phyloP scores from a whole-genome alignment of 2,888 invertebrate species.

The Reticulitermes lucifugus region DNA sequence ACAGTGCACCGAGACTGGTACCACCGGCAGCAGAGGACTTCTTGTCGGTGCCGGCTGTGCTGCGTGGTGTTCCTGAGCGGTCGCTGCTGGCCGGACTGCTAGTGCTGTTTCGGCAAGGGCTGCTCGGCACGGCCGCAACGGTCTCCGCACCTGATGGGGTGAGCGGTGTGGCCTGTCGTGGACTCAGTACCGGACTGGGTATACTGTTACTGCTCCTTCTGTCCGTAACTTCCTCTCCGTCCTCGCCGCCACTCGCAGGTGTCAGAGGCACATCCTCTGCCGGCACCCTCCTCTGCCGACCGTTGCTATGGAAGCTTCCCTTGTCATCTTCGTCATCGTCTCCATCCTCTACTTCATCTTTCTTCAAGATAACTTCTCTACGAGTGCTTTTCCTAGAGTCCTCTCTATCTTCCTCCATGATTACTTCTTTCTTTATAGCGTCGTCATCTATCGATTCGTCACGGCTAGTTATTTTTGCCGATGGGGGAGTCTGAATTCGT shows the following conservation, averaged over 20 bases:
- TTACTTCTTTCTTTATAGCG: conserved; percentile 70
- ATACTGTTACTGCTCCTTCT: conserved; percentile 53
- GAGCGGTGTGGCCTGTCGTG: conserved; percentile 60
- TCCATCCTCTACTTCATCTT: conserved; percentile 68
- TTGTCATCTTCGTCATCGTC: conserved; percentile 64
- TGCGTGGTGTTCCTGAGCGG: conserved; percentile 80
- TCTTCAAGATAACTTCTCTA: conserved; percentile 72
- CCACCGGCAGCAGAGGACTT: conserved; percentile 62
- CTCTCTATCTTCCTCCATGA: conserved; percentile 58
- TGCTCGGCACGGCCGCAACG: conserved; percentile 61
- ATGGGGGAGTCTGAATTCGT: conserved; percentile 71
- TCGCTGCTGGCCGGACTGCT: conserved; percentile 80
- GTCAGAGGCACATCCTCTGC: conserved; percentile 57
- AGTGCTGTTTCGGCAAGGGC: conserved; percentile 72
- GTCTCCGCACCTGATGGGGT: conserved; percentile 64
- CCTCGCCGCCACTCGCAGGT: conserved; percentile 50
- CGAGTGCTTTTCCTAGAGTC: conserved; percentile 64
- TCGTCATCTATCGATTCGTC: conserved; percentile 70
- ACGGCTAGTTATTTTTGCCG: conserved; percentile 63
- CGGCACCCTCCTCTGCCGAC: conserved; percentile 59
- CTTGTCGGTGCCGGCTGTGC: conserved; percentile 70
- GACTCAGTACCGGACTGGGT: conserved; percentile 61
- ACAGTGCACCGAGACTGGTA: conserved; percentile 81
- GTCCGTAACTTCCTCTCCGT: conserved; percentile 53
- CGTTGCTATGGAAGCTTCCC: conserved; percentile 61